Percentiles rank a stretch among this genome's conserved stretches.
Evolutionary conservation across 1,140 invertebrate species (phyloP).

Genomic region (Nasonia vitripennis): DNA sequence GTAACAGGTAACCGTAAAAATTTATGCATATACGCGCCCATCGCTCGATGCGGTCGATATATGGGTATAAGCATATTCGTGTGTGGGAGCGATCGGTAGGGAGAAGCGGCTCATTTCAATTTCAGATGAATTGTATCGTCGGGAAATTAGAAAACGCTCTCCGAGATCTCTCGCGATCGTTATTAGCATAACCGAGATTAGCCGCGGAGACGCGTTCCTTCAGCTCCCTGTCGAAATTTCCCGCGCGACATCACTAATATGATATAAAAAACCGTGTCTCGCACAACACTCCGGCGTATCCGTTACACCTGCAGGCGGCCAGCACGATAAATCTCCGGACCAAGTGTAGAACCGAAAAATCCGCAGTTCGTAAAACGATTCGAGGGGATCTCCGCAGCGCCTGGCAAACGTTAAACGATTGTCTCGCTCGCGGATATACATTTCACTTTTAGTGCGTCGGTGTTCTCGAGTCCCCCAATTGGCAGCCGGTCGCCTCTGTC

Average conservation of each 20-base stretch:
- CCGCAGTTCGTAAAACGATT: constrained; percentile 12
- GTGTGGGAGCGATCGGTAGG: background rate
- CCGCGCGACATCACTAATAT: too few relatives aligned
- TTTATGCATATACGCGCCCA: background rate
- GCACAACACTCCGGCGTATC: background rate
- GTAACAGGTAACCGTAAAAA: background rate
- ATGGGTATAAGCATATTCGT: background rate
- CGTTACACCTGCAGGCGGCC: background rate
- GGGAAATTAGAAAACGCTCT: constrained; percentile 25
- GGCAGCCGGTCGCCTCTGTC: background rate
- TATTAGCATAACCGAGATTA: constrained; percentile 35
- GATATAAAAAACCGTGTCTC: too few relatives aligned
- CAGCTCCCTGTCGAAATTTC: too few relatives aligned
- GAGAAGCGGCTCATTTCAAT: constrained; percentile 29
- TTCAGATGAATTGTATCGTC: constrained; percentile 39
- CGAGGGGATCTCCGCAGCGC: background rate
- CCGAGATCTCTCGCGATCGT: background rate
- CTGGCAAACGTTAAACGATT: background rate
- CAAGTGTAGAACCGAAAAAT: background rate
- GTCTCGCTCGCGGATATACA: constrained; percentile 3
- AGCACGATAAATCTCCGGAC: background rate
- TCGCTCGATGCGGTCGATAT: background rate
- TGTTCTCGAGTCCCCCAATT: background rate
- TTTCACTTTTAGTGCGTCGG: constrained; percentile 39
- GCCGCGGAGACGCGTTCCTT: too few relatives aligned